Percentiles rank a stretch among this genome's conserved stretches.
Conservation (phyloP, 2,113 vertebrate genomes). For the Gobius niger region DNA sequence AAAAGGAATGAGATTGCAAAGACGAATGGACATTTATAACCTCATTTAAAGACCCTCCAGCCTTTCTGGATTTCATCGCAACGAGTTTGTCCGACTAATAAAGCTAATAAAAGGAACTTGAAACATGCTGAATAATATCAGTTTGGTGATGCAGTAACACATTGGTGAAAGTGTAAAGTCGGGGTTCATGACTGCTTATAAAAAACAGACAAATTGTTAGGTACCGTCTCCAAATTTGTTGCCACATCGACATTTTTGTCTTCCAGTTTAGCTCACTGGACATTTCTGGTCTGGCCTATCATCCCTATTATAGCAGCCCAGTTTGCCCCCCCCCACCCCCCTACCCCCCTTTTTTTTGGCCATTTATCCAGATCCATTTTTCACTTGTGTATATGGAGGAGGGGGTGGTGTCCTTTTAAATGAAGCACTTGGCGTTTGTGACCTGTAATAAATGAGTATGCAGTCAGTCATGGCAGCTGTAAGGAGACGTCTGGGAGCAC, state of each 20-base stretch:
- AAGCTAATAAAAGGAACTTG: too few species aligned
- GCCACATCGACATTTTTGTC: neutral
- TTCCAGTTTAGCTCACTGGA: conserved; percentile 21
- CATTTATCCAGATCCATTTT: conserved; percentile 66
- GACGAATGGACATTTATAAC: too few species aligned
- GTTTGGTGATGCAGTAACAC: too few species aligned
- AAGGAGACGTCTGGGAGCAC: conserved; percentile 70
- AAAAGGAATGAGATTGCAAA: too few species aligned
- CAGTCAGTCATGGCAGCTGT: conserved; percentile 79
- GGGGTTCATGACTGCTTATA: too few species aligned
- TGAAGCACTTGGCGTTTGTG: conserved; percentile 78
- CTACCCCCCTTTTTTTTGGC: too few species aligned
- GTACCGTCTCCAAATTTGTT: neutral
- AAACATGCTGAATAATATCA: too few species aligned
- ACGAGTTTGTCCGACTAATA: too few species aligned
- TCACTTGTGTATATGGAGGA: conserved; percentile 52
- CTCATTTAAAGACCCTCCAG: too few species aligned
- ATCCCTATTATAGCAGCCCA: conserved; percentile 42
- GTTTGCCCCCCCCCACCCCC: conserved; percentile 17
- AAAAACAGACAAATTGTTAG: too few species aligned
- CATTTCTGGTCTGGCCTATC: conserved; percentile 33
- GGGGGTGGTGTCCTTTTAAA: conserved; percentile 67
- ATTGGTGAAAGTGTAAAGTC: too few species aligned
- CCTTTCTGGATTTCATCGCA: too few species aligned
- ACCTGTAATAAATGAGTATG: conserved; percentile 87